Base-by-base conservation (phyloP, 2,797 vertebrate genomes). In the Chaunax sp. region DNA sequence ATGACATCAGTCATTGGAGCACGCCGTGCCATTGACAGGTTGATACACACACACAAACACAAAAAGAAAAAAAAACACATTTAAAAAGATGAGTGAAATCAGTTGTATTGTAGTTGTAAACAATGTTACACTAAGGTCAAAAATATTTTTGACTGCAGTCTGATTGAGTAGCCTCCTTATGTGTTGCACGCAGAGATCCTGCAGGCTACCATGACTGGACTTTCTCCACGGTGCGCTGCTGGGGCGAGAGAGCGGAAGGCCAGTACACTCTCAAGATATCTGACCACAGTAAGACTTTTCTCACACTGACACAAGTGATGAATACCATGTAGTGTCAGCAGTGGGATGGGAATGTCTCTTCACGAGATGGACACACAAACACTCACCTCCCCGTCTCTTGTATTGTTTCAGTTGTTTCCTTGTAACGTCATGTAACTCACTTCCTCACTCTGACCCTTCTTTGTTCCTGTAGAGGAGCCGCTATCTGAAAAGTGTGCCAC, bases 161-260 rank as follows among this genome's bases (percentile, higher is more conserved):
- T 19, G 14, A 40, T 56, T 2, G 10, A 12, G 22, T 12, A 10
- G 14, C 12, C 1, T 30, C 3, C 44, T 22, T 50, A 10, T 62
- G 30, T 57, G 40, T 44, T 18, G 46, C 68, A 33, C 22, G 49
- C 73, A 99, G 97, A 78, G 96, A 98, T 52, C 63, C 94, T 55
- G 86, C 81, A 0, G 97, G 98, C 52, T 97, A 96, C 63, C 91
- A 92, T 0, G 97, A 97, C 79, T 99, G 98, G 98, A 98, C 96
- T 15, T 99, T 99, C 88, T 99, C 97, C 76, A 97, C 96, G 0
- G 97, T 99, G 44, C 95, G 98, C 3, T 99, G 98, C 91, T 99
- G 97, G 97, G 97, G 97, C 0, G 98, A 99, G 84, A 91, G 66
- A 50, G 96, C 97, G 0, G 89, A 83, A 75, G 98, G 98, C 61